phyloP scores from a whole-genome alignment of 1,140 invertebrate species.

The Drosophila kikkawai region DNA sequence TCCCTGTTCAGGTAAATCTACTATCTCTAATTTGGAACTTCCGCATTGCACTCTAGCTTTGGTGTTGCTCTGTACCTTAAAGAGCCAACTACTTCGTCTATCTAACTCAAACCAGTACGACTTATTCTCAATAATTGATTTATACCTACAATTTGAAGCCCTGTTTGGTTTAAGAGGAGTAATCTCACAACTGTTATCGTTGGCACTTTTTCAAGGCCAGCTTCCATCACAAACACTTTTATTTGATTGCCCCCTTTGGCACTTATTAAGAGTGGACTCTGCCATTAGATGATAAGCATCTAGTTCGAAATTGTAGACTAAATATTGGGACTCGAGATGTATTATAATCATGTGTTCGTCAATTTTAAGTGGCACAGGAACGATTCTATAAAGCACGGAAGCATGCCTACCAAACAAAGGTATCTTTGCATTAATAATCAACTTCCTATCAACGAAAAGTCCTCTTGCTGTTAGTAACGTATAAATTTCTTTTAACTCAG shows the following conservation, averaged over 20 bases:
- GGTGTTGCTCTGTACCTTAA: background rate
- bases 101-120: no score
- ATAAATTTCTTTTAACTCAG: background rate
- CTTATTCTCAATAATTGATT: background rate
- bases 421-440: background rate
- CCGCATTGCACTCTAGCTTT: background rate
- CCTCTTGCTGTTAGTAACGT: background rate
- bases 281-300: background rate
- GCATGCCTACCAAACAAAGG: background rate
- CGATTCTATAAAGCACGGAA: background rate
- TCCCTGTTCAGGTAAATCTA: constrained; percentile 1
- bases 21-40: background rate
- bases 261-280: background rate
- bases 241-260: background rate
- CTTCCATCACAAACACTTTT: constrained; percentile 1
- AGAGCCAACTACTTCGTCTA: no score
- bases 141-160: background rate
- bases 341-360: background rate
- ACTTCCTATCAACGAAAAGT: background rate
- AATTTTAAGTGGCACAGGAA: background rate
- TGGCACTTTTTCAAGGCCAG: background rate
- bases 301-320: constrained; percentile 13
- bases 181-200: background rate
- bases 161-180: background rate
- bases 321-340: background rate